Base-by-base conservation (phyloP, 2,888 invertebrate genomes). In the Drosophila anomelani region DNA sequence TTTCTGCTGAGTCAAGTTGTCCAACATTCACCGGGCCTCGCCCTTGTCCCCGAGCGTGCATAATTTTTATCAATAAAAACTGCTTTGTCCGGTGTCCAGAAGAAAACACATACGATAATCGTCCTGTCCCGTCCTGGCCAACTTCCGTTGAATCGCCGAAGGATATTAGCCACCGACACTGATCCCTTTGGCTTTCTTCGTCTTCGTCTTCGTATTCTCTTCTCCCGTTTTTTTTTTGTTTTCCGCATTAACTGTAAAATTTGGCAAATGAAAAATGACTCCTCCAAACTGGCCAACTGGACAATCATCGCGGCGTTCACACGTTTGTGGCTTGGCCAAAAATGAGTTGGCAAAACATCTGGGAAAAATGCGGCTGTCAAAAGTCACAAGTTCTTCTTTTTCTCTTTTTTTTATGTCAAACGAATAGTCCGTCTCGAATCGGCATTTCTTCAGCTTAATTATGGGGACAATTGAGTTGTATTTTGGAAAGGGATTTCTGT, bases 11-110 rank as follows among this genome's bases (percentile, higher is more conserved):
- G 83, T 84, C 83, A 84, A 88, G 88, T 84, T 85, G 88, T 70
- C 86, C 85, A 87, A 87, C 85, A 81, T 59, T 20, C 23, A 15
- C 62, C 32, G 51, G 71, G 51, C 39, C 64, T 51, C 60, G 43
- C 60, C 53, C 70, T 83, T 88, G 77, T 83, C 46, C 56, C 41
- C 57, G 59, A 70, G 86, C 83, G 84, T 84, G 77, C 88, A 85
- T 88, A 84, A 88, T 88, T 88, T 86, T 85, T 88, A 84, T 84
- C 84, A 84, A 85, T 83, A 88, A 88, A 78, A 78, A 69, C 59
- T 49, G 36, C 72, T 73, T 73, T 82, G 76, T 78, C 62, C 58
- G 12, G 51, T 26, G 49, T n/a, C 43, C 41, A 34, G 39, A 13
- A 17, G 59, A 32, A 60, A 38, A 59, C 51, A 66, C 46, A 61